Evolutionary conservation across 2,797 vertebrate species (phyloP).

Genomic region (Zenarchopterus dispar): DNA sequence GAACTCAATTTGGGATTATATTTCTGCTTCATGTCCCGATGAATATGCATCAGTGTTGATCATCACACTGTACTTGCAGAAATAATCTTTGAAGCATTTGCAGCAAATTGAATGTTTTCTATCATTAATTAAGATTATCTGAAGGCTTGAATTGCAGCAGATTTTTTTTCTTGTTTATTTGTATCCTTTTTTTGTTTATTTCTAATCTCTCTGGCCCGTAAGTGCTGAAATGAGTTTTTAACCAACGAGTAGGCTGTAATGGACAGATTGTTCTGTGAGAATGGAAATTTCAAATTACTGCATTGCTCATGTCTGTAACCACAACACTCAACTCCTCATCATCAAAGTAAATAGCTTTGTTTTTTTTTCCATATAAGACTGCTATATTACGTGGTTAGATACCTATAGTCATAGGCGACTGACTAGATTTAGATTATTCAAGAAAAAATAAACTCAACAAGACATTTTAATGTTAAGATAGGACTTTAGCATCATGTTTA

Average conservation of each 20-base stretch:
- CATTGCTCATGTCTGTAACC: slow-evolving; percentile 14
- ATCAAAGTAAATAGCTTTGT: not conserved
- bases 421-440: not conserved
- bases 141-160: not conserved
- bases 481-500: not conserved
- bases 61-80: not conserved
- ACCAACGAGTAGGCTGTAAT: slow-evolving; percentile 19
- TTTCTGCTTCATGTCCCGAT: not conserved
- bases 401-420: not conserved
- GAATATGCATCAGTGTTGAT: slow-evolving; percentile 4
- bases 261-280: slow-evolving; percentile 26
- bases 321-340: slow-evolving; percentile 2
- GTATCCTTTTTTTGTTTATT: not conserved
- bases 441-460: not conserved
- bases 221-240: slow-evolving; percentile 40
- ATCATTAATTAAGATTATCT: not conserved
- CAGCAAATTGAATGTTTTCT: not conserved
- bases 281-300: slow-evolving; percentile 48
- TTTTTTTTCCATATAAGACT: not conserved
- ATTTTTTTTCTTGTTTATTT: not conserved
- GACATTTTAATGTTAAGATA: not conserved
- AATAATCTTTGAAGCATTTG: not conserved
- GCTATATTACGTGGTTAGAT: not conserved
- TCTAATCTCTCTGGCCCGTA: slow-evolving; percentile 13
- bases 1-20: not conserved